Evolutionary conservation across 2,113 vertebrate species (phyloP).

Genomic region (Pedetes capensis): DNA sequence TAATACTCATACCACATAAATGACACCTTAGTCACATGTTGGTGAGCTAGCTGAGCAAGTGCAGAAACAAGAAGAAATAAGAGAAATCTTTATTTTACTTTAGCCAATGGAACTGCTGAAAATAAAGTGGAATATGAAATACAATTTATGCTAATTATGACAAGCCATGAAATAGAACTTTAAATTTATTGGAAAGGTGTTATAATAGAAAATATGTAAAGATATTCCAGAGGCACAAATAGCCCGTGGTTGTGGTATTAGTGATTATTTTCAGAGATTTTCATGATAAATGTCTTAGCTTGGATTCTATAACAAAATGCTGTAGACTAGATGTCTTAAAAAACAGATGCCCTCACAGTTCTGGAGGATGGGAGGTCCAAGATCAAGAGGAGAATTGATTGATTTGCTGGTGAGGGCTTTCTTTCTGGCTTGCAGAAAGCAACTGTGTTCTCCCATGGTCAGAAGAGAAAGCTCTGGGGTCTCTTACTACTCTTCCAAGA

Average conservation of each 20-base stretch:
- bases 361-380: not conserved
- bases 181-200: not conserved
- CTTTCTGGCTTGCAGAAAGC: not conserved
- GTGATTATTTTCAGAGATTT: not conserved
- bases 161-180: not conserved
- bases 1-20: not conserved
- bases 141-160: not conserved
- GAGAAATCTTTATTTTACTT: not conserved
- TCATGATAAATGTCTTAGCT: not conserved
- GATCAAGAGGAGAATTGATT: not conserved
- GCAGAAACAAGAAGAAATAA: not conserved
- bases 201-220: not conserved
- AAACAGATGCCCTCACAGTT: not conserved
- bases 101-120: not conserved
- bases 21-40: not conserved
- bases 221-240: not conserved
- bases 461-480: not conserved
- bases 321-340: not conserved
- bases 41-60: not conserved
- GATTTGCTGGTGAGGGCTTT: fast-evolving
- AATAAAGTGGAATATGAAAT: not conserved
- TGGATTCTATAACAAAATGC: not conserved
- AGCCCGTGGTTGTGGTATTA: not conserved
- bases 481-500: not conserved
- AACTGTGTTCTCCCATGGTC: not conserved